Evolutionary conservation across 2,888 invertebrate genomes (phyloP).

Genomic region (Cecidostiba fungosa): DNA sequence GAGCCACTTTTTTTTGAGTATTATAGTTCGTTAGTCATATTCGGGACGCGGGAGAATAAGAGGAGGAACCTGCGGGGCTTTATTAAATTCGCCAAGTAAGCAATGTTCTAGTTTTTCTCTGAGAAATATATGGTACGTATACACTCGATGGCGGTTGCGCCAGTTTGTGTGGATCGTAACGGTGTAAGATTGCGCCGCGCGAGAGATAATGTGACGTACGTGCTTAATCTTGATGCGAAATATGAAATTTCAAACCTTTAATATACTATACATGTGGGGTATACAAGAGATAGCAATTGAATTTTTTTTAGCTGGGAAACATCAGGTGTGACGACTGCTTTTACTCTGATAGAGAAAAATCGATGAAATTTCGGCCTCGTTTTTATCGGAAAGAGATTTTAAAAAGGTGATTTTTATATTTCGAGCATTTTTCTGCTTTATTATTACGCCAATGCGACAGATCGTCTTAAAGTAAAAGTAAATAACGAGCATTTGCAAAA

Average conservation of each 20-base stretch:
- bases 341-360: neutral
- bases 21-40: neutral
- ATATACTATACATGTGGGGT: neutral
- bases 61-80: neutral
- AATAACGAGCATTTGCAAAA: neutral
- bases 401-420: no score
- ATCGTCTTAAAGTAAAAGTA: neutral
- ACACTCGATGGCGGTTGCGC: neutral
- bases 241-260: constrained; percentile 42
- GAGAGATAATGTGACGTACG: constrained; percentile 42
- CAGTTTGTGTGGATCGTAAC: neutral
- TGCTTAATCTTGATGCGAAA: constrained; percentile 53
- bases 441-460: neutral
- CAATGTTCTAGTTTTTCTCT: constrained; percentile 61
- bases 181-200: constrained; percentile 14
- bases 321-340: neutral
- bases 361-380: neutral
- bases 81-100: constrained; percentile 56
- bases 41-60: neutral
- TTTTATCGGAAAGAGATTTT: neutral
- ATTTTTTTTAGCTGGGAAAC: neutral
- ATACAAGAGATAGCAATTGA: neutral
- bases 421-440: neutral
- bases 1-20: neutral
- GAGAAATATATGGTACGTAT: neutral